A percentile compares a stretch with the other conserved stretches of the same genome.
These are phyloP conservation scores for Sceloporus undulatus DNA, from an alignment of 2,113 vertebrate species.

Conservation along the genomic window DNA sequence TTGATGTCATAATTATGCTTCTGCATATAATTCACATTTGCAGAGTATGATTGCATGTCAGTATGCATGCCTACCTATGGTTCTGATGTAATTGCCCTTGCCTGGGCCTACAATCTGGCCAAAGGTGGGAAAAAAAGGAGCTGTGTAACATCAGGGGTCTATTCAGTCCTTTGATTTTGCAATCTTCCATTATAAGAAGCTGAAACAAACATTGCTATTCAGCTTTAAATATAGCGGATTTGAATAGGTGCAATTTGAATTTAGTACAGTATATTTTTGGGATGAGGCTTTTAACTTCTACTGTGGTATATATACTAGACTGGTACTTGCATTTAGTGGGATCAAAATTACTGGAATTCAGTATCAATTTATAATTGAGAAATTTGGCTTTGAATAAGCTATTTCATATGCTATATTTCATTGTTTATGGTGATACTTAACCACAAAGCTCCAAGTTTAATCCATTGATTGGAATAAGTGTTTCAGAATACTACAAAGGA, in stretches of 20 bases:
- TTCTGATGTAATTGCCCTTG: background rate
- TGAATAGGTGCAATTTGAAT: background rate
- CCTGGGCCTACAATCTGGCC: background rate
- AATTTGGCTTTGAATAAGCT: background rate
- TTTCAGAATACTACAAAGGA: background rate
- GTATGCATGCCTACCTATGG: background rate
- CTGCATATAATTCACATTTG: background rate
- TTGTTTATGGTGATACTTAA: background rate
- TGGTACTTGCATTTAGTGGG: background rate
- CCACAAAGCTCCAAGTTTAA: background rate
- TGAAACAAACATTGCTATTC: background rate
- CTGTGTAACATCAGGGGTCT: background rate
- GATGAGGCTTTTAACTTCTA: background rate
- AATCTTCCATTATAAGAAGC: background rate
- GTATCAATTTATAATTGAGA: background rate
- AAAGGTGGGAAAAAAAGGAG: background rate
- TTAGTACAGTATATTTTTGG: background rate
- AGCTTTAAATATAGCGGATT: background rate
- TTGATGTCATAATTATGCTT: background rate
- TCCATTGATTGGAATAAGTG: background rate
- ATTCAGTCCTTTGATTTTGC: background rate
- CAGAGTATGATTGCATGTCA: background rate
- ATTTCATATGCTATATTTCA: background rate
- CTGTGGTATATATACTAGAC: background rate
- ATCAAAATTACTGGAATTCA: background rate